A percentile compares a stretch with the other conserved stretches of the same genome.
Conservation (phyloP, 2,113 vertebrate species). For the Azemiops feae region DNA sequence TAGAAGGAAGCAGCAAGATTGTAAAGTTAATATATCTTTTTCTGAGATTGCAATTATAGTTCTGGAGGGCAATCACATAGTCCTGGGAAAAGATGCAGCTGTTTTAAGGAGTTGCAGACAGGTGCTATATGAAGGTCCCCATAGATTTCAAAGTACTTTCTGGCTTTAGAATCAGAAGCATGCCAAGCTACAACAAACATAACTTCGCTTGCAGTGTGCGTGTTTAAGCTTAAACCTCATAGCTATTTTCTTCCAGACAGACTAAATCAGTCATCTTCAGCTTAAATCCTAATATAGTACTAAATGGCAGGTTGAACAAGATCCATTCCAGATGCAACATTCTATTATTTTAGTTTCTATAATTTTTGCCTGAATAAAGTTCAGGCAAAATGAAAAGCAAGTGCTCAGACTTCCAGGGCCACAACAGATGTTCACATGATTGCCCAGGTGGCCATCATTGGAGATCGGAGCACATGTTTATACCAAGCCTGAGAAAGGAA, state of each 20-base stretch:
- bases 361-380: neutral
- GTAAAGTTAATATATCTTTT: neutral
- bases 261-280: neutral
- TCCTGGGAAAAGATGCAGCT: neutral
- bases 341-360: neutral
- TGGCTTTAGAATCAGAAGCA: neutral
- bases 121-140: neutral
- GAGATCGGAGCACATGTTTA: neutral
- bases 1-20: neutral
- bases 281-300: neutral
- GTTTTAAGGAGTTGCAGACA: neutral
- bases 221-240: neutral
- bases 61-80: neutral
- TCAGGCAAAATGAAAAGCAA: constrained; percentile 9
- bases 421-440: neutral
- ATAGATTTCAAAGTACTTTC: neutral
- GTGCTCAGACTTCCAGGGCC: neutral
- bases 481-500: neutral
- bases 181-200: neutral
- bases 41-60: neutral
- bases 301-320: neutral
- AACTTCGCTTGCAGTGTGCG: neutral
- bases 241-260: neutral
- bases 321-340: neutral
- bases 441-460: neutral